A percentile compares a stretch with the other conserved stretches of the same genome.
Conservation (phyloP, 2,797 vertebrate species). For the Aotus griseimembra region DNA sequence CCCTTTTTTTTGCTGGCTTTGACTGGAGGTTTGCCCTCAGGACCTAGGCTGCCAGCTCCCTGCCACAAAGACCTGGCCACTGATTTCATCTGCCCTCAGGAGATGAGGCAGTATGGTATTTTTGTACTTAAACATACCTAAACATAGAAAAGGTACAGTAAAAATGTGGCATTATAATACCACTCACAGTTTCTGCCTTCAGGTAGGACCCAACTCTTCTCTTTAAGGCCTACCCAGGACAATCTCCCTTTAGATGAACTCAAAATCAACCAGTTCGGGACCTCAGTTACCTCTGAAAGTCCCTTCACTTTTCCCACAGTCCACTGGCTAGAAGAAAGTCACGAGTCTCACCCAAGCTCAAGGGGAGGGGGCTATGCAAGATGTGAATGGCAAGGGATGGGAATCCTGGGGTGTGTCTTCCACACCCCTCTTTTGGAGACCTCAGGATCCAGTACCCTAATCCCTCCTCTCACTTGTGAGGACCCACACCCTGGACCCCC, state of each 20-base stretch:
- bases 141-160: not conserved
- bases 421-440: not conserved
- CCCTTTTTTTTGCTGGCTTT: not conserved
- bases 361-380: not conserved
- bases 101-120: not conserved
- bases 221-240: not conserved
- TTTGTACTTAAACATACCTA: not conserved
- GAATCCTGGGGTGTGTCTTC: not conserved
- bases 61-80: fast-evolving
- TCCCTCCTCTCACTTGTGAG: not conserved
- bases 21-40: not conserved
- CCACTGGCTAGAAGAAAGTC: not conserved
- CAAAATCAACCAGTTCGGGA: not conserved
- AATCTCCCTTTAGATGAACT: not conserved
- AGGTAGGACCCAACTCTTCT: not conserved
- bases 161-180: not conserved
- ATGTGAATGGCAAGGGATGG: fast-evolving
- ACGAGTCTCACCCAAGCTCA: not conserved
- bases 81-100: not conserved
- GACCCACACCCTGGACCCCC: not conserved
- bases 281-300: not conserved
- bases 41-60: not conserved
- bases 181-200: not conserved
- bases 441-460: not conserved
- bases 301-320: not conserved